Evolutionary conservation across 2,797 vertebrate genomes (phyloP).

Genomic region (Sebastes reedi): DNA sequence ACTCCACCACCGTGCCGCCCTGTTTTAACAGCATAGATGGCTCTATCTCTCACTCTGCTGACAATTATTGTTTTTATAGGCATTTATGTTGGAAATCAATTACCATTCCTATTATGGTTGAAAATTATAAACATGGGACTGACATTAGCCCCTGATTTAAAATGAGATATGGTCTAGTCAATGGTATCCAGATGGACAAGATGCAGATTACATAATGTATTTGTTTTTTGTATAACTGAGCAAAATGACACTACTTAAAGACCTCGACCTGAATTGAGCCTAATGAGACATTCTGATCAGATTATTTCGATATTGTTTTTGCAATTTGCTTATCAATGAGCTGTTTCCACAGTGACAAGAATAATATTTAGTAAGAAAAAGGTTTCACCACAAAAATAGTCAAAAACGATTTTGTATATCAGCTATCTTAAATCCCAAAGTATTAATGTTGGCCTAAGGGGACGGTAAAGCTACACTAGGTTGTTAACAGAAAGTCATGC

Average conservation of each 20-base stretch:
- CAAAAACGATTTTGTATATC: neutral
- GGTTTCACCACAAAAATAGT: neutral
- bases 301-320: neutral
- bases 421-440: neutral
- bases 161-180: neutral
- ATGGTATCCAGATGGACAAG: neutral
- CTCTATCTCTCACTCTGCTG: too few species aligned
- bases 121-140: neutral
- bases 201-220: neutral
- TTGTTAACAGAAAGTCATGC: neutral
- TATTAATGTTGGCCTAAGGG: neutral
- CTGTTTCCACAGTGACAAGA: neutral
- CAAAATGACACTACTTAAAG: neutral
- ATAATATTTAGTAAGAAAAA: neutral
- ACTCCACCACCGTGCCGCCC: too few species aligned
- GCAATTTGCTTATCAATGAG: neutral
- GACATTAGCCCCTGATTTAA: neutral
- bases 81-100: too few species aligned
- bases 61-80: too few species aligned
- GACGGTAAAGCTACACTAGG: neutral
- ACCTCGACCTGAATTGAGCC: neutral
- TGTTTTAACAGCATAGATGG: too few species aligned
- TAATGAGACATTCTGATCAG: neutral
- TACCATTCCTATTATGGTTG: too few species aligned
- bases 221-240: neutral